A percentile compares a stretch with the other conserved stretches of the same genome.
phyloP scores from a whole-genome alignment of 2,113 vertebrate genomes.

The Podarcis raffonei region DNA sequence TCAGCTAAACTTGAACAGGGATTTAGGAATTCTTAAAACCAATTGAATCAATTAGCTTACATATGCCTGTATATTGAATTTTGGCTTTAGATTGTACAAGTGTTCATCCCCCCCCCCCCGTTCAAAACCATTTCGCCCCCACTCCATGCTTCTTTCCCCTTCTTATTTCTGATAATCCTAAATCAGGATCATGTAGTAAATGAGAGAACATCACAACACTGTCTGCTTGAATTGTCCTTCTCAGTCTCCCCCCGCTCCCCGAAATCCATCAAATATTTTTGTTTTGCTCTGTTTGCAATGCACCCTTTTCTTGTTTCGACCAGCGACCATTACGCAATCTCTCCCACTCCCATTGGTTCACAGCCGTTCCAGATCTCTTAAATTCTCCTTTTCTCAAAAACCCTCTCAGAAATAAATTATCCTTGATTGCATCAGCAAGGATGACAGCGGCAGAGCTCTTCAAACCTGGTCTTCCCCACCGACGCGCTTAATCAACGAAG shows the following conservation, averaged over 20 bases:
- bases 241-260: not conserved
- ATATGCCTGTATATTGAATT: not conserved
- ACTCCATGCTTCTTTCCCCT: not conserved
- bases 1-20: not conserved
- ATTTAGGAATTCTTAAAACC: not conserved
- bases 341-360: not conserved
- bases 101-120: not conserved
- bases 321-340: too few relatives aligned
- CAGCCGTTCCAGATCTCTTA: not conserved
- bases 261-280: not conserved
- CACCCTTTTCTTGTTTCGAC: accelerated
- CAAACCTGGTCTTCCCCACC: not conserved
- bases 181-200: not conserved
- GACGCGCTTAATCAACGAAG: constrained; percentile 52
- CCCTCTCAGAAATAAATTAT: not conserved
- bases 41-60: not conserved
- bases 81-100: not conserved
- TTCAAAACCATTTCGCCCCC: not conserved
- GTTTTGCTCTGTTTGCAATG: accelerated
- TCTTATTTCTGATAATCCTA: not conserved
- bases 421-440: constrained; percentile 46
- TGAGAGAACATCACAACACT: not conserved
- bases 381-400: not conserved
- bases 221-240: too few relatives aligned
- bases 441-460: constrained; percentile 45